Conservation (phyloP, 1,140 invertebrate genomes). For the Bombus pascuorum region DNA sequence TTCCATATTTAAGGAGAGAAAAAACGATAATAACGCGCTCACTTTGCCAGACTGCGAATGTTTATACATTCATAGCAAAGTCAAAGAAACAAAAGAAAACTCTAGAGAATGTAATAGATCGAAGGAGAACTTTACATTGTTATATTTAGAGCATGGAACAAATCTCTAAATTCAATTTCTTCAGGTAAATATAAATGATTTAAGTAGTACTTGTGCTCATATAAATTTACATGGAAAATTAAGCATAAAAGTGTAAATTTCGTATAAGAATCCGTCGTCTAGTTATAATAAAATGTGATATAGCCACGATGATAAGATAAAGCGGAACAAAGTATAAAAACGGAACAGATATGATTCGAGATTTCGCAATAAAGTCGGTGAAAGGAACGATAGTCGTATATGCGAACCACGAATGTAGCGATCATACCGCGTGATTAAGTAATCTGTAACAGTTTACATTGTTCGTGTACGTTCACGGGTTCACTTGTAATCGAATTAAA, state of each 20-base stretch:
- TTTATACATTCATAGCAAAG: too few relatives aligned
- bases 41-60: too few relatives aligned
- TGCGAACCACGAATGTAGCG: constrained; percentile 30
- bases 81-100: too few relatives aligned
- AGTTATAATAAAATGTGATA: too few relatives aligned
- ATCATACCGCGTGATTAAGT: constrained; percentile 51
- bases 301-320: not conserved
- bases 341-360: not conserved
- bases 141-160: too few relatives aligned
- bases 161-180: too few relatives aligned
- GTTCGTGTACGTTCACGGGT: constrained; percentile 46
- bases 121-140: too few relatives aligned
- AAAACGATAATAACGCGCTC: too few relatives aligned
- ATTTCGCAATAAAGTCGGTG: too few relatives aligned
- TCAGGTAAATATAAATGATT: too few relatives aligned
- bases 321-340: not conserved
- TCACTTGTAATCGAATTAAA: constrained; percentile 39
- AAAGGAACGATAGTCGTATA: constrained; percentile 24
- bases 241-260: not conserved
- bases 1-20: too few relatives aligned
- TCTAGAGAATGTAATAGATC: too few relatives aligned
- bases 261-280: not conserved
- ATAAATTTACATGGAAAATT: not conserved
- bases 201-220: not conserved
- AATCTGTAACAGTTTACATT: constrained; percentile 46